Percentiles rank a stretch among this genome's conserved stretches.
phyloP scores from a whole-genome alignment of 2,888 invertebrate species.

The Philonicus albiceps region DNA sequence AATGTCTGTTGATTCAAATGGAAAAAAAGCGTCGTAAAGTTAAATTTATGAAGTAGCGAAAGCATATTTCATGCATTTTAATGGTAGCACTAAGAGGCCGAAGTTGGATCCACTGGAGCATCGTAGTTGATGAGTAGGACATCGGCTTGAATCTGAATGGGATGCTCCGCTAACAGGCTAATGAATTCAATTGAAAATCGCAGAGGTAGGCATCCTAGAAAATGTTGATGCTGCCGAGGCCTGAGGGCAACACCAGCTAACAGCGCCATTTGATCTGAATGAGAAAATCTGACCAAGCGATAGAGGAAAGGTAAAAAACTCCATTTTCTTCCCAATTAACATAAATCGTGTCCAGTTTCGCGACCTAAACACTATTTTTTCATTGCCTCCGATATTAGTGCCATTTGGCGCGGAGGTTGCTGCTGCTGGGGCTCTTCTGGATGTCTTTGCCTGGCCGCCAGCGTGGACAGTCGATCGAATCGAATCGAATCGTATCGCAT shows the following conservation, averaged over 20 bases:
- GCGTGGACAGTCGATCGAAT: neutral
- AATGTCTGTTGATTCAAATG: neutral
- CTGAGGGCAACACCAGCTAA: neutral
- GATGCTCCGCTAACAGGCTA: neutral
- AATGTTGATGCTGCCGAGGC: neutral
- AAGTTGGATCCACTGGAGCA: neutral
- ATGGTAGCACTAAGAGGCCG: neutral
- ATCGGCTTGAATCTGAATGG: neutral
- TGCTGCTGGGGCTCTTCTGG: neutral
- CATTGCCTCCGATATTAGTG: neutral
- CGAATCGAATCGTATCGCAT: neutral
- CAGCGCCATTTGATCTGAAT: slow-evolving; percentile 19
- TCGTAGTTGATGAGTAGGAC: neutral
- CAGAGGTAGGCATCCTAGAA: slow-evolving; percentile 2
- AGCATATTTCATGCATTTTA: slow-evolving; percentile 17
- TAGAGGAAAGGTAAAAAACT: neutral
- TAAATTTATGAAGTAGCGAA: slow-evolving; percentile 23
- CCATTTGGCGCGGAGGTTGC: neutral
- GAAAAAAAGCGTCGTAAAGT: slow-evolving; percentile 1
- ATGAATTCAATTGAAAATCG: slow-evolving; percentile 11
- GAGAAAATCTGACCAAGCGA: slow-evolving; percentile 1
- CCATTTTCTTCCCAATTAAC: slow-evolving; percentile 23
- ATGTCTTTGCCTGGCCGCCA: neutral
- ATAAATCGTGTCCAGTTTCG: slow-evolving; percentile 24
- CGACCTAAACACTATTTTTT: slow-evolving; percentile 21